These are phyloP conservation scores for Augochlorella aurata DNA, from an alignment of 2,888 invertebrate species.

Conservation along the genomic window DNA sequence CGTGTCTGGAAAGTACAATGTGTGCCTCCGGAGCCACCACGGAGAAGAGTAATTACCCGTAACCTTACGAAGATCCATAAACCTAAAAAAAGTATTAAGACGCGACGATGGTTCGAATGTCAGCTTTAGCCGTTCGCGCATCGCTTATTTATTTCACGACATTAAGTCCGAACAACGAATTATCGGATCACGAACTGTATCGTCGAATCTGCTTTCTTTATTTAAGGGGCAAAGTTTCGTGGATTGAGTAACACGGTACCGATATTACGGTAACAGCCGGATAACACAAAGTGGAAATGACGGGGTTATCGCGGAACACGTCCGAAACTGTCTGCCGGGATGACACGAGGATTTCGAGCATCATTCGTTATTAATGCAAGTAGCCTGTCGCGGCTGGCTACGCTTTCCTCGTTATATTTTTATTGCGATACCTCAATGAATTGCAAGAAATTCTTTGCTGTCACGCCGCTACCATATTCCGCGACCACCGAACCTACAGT, in stretches of 20 bases:
- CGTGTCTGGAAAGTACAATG: too few species aligned
- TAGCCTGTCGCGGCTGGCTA: constrained; percentile 37
- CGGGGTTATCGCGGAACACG: constrained; percentile 39
- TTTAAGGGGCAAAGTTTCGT: constrained; percentile 19
- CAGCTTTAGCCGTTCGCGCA: not conserved
- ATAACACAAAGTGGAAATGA: constrained; percentile 38
- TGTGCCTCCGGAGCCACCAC: too few species aligned
- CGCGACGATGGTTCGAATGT: not conserved
- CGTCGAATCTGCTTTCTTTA: not conserved
- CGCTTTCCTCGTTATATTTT: constrained; percentile 23
- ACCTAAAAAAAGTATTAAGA: too few species aligned
- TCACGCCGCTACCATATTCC: constrained; percentile 44
- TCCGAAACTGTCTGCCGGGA: constrained; percentile 42
- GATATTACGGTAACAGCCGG: constrained; percentile 28
- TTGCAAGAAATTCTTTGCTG: constrained; percentile 45
- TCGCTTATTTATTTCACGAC: not conserved
- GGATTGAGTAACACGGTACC: constrained; percentile 12
- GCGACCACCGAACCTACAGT: not conserved
- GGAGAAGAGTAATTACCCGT: too few species aligned
- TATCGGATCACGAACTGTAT: not conserved
- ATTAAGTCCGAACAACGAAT: not conserved
- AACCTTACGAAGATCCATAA: too few species aligned
- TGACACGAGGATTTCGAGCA: constrained; percentile 47
- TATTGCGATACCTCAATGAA: constrained; percentile 36
- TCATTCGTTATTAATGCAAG: constrained; percentile 54